Percentiles rank a stretch among this genome's conserved stretches.
Evolutionary conservation across 2,113 vertebrate species (phyloP).

Genomic region (Alethe castanea): DNA sequence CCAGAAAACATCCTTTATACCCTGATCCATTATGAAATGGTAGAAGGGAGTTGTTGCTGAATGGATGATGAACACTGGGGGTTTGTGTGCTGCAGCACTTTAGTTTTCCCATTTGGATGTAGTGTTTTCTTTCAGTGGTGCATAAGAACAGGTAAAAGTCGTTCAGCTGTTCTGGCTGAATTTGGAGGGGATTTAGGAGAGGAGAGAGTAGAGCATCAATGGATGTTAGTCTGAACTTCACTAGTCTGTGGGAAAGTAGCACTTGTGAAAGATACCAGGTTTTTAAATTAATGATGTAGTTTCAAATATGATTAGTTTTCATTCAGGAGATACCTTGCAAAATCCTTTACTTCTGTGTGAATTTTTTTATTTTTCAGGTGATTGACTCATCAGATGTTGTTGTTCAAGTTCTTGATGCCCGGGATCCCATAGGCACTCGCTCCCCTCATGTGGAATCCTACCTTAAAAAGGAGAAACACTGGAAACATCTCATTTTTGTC

Average conservation of each 20-base stretch:
- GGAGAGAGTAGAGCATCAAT: not conserved
- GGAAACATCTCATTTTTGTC: slow-evolving; percentile 98
- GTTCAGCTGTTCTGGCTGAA: not conserved
- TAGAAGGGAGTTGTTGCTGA: not conserved
- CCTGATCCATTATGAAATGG: not conserved
- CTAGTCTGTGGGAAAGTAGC: not conserved
- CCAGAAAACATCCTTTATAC: not conserved
- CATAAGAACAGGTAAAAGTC: not conserved
- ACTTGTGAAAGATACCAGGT: not conserved
- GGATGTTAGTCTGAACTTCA: not conserved
- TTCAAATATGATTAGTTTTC: not conserved
- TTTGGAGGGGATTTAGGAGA: not conserved
- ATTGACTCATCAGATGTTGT: slow-evolving; percentile 97
- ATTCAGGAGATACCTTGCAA: not conserved
- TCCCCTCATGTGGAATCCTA: slow-evolving; percentile 91
- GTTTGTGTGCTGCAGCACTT: not conserved
- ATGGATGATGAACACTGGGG: not conserved
- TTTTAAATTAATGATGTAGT: not conserved
- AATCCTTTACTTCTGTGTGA: not conserved
- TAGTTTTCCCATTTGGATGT: not conserved
- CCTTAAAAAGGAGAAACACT: slow-evolving; percentile 94
- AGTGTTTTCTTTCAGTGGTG: not conserved
- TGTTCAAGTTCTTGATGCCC: slow-evolving; percentile 96
- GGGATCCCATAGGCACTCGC: slow-evolving; percentile 94
- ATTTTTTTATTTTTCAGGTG: slow-evolving; percentile 74